phyloP scores from a whole-genome alignment of 2,797 vertebrate genomes.

The Hybognathus amarus region DNA sequence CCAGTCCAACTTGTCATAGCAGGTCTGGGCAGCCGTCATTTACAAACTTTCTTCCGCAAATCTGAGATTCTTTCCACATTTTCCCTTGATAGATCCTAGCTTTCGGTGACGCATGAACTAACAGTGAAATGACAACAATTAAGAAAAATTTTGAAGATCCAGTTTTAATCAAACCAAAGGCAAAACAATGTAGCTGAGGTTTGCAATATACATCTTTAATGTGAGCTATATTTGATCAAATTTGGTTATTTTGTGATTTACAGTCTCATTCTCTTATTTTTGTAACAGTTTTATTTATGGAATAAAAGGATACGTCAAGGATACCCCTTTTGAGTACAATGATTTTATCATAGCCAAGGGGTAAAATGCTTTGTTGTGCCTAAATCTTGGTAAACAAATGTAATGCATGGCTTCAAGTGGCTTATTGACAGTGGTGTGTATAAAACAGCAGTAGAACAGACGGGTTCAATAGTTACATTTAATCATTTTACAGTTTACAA shows the following conservation, averaged over 20 bases:
- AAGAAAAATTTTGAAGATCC: background rate
- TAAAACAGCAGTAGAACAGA: background rate
- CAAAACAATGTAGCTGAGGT: background rate
- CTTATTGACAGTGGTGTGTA: background rate
- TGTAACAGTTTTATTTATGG: background rate
- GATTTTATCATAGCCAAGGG: background rate
- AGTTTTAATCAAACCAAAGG: constrained; percentile 11
- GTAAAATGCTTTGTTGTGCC: background rate
- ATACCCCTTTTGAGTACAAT: background rate
- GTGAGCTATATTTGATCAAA: background rate
- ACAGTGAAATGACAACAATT: background rate
- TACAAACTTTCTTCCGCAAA: constrained; percentile 27
- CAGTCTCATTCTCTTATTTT: background rate
- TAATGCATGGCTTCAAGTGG: background rate
- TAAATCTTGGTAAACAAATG: background rate
- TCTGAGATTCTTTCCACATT: constrained; percentile 23
- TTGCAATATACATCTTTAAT: background rate
- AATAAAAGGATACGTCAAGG: background rate
- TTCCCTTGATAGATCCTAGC: background rate
- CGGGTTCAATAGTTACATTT: background rate
- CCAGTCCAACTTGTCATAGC: constrained; percentile 39
- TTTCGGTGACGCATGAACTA: constrained; percentile 25
- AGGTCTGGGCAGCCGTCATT: constrained; percentile 11
- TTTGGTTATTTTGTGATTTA: background rate
- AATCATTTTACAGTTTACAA: background rate